Base-by-base conservation (phyloP, 2,113 vertebrate species). In the Tretioscincus oriximinensis region DNA sequence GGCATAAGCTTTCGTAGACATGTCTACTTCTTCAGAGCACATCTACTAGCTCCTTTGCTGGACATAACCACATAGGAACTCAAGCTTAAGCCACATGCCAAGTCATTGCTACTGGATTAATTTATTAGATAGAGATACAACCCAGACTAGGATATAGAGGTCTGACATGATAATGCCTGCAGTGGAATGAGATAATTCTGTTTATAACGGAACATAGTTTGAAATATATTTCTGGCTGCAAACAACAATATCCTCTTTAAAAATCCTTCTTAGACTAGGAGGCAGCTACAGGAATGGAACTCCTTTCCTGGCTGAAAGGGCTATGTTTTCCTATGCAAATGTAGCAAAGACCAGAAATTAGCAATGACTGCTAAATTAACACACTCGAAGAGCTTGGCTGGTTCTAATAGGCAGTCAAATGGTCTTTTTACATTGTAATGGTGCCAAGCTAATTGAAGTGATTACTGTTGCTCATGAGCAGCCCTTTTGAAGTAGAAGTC, bases 381-480 rank as follows among this genome's bases (percentile, higher is more conserved):
- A 95, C 94, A 95, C 93, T 96, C 93, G 95, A 96, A 95, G 95
- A 96, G 95, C 95, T 95, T 95, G 95, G 94, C 95, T 95, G 94
- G 92, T 94, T 95, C 94, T 96, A 96, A 96, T 95, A 95, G 94
- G 94, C 95, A 96, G 94, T 96, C 95, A 96, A 94, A 96, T 95
- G 94, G 95, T 95, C 96, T 96, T 95, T 94, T 95, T 96, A 96
- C 91, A 96, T 96, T 96, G 95, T 96, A 96, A 96, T 94, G 92
- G 94, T 96, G 95, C 95, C 96, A 96, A 95, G 93, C 93, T 95
- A 96, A 96, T 96, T 96, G 95, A 96, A 95, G 94, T 96, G 95
- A 96, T 96, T 96, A 96, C 95, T 95, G 95, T 96, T 96, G 95
- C 95, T 95, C 93, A 91, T 89, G 93, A 95, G 93, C 95, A 95